Conservation (phyloP, 2,113 vertebrate genomes). For the Cebidichthys violaceus region DNA sequence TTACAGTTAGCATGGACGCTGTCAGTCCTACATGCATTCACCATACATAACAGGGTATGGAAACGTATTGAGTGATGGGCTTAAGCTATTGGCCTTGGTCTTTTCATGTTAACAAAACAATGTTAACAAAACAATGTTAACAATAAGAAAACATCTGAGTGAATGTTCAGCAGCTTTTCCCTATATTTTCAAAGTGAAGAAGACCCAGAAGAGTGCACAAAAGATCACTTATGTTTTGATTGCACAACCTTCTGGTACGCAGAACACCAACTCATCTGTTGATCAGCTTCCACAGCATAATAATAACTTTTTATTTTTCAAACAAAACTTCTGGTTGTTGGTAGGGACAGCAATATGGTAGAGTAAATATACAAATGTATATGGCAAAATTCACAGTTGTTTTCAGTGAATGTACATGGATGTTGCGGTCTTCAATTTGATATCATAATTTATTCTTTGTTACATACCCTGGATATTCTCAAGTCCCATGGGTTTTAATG, state of each 20-base stretch:
- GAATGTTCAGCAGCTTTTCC: background rate
- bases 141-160: background rate
- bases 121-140: background rate
- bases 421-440: constrained; percentile 22
- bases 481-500: constrained; percentile 16
- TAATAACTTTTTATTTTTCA: background rate
- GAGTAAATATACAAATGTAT: background rate
- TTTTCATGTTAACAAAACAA: background rate
- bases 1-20: background rate
- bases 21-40: background rate
- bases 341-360: background rate
- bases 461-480: constrained; percentile 28
- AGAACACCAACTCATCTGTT: background rate
- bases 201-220: background rate
- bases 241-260: background rate
- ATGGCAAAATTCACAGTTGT: background rate
- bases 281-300: background rate
- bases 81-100: background rate
- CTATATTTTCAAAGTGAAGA: background rate
- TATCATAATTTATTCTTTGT: constrained; percentile 24
- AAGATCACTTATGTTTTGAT: background rate
- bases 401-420: background rate
- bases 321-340: background rate
- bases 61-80: background rate
- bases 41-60: background rate